Base-by-base conservation (phyloP, 2,797 vertebrate genomes). In the Microctenopoma steveboyesi region DNA sequence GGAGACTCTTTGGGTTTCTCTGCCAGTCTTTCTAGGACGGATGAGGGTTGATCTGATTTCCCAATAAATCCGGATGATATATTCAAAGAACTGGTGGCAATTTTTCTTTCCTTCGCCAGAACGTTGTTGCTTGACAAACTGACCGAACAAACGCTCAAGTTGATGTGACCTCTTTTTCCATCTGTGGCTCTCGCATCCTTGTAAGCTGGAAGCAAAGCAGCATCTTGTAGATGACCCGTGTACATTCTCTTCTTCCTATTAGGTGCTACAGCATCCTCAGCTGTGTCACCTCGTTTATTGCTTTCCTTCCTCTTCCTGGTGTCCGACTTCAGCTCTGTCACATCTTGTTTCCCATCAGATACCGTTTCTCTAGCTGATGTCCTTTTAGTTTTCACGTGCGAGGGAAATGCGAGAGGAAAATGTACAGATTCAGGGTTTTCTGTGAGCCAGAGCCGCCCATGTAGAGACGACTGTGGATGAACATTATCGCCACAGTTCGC, bases 71-170 rank as follows among this genome's bases (percentile, higher is more conserved):
- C 46, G 9, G 35, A 9, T 7, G 28, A 4, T 4, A 3, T 1
- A 0, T 57, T 54, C 5, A 37, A 45, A 65, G 72, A 45, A 12
- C 4, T 30, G 4, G 2, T 4, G 0, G 71, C 7, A 8, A n/a
- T 45, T 49, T 64, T 37, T 13, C 63, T 76, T 55, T 83, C 69
- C 28, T 66, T 86, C 1, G 59, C 27, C 43, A 87, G 40, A n/a
- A 86, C 54, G 10, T 88, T 89, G 70, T 85, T 88, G 60, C 60
- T 83, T 0, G 81, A 87, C 79, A 87, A 66, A 58, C 81, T 78
- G 53, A 88, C 87, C 2, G 74, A 69, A 73, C 82, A 89, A 46
- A 56, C 2, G 1, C 50, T 65, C 13, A 80, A 39, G 22, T 18
- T 52, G 18, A 71, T 59, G 22, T 65, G 40, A 30, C 9, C 40